phyloP scores from a whole-genome alignment of 2,888 invertebrate genomes.

The Encarsia formosa region DNA sequence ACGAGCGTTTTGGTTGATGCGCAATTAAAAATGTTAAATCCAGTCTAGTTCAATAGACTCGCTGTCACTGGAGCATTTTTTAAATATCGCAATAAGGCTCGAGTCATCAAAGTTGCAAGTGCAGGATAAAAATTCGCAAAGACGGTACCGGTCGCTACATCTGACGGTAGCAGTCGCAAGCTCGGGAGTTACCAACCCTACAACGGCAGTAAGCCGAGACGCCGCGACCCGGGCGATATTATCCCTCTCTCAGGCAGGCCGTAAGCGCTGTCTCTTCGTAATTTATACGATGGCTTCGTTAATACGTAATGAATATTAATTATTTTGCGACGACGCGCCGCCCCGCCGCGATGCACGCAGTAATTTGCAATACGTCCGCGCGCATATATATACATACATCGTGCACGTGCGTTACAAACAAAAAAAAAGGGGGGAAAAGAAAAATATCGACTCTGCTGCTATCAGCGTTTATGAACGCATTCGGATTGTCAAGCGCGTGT shows the following conservation, averaged over 20 bases:
- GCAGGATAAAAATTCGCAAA: background rate
- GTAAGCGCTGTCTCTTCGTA: constrained; percentile 29
- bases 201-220: background rate
- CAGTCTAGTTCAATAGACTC: too few relatives aligned
- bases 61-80: too few relatives aligned
- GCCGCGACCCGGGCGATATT: background rate
- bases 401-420: too few relatives aligned
- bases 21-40: too few relatives aligned
- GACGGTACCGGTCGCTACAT: constrained; percentile 42
- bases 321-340: constrained; percentile 42
- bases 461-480: too few relatives aligned
- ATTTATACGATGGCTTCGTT: constrained; percentile 50
- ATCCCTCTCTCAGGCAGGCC: constrained; percentile 19
- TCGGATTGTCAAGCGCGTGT: background rate
- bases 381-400: background rate
- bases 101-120: background rate
- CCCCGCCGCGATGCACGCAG: constrained; percentile 32
- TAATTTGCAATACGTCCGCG: constrained; percentile 46
- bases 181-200: constrained; percentile 22
- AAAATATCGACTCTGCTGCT: too few relatives aligned
- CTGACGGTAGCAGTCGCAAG: constrained; percentile 36
- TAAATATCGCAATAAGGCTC: too few relatives aligned
- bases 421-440: too few relatives aligned
- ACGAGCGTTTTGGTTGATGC: too few relatives aligned
- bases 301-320: constrained; percentile 52